Evolutionary conservation across 1,140 invertebrate genomes (phyloP), one percentile per base, ranked within the genome.

Genomic region (Geopemphigus sp.): DNA sequence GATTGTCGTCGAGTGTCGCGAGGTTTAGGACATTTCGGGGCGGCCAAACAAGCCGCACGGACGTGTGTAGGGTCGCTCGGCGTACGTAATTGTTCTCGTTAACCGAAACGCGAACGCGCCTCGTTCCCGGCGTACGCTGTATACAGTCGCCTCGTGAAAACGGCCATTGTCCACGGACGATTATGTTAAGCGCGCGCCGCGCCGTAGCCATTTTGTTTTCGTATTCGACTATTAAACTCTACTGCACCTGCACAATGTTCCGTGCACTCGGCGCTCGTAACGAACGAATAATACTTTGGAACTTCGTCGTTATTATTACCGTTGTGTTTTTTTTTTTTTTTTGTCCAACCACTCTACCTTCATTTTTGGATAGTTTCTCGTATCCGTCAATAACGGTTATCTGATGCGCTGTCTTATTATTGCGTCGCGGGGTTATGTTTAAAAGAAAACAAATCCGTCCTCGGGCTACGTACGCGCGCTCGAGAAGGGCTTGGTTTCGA

Each of bases 321-420:
- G 11, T 5, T 61, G 26, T 61, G 17, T 5, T 59, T 26, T 61
- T 61, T 17, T 61, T 1, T 61, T 15, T 11, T 17, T 64, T 45
- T 14, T 47, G n/a, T n/a, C n/a, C n/a, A n/a, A n/a, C n/a, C n/a
- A n/a, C n/a, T n/a, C n/a, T 68, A 45, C 45, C 45, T 24, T 50
- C 39, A 12, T 47, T 68, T 32, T 26, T 24, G 22, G 45, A 45
- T 68, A 50, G 39, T 50, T 68, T 47, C 50, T 68, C 66, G 19
- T 50, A 24, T 50, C 66, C 66, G 39, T 68, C 66, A 68, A 68
- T 50, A 68, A 47, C 24, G 45, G 22, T 68, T 68, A 68, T 68
- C 39, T 50, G 66, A 50, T 50, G 45, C 24, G 39, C 45, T 14
- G 22, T 50, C 22, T 68, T 12, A 68, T 68, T 68, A 47, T 50